Base-by-base conservation (phyloP, 2,888 invertebrate species). In the Coleophora deauratella region DNA sequence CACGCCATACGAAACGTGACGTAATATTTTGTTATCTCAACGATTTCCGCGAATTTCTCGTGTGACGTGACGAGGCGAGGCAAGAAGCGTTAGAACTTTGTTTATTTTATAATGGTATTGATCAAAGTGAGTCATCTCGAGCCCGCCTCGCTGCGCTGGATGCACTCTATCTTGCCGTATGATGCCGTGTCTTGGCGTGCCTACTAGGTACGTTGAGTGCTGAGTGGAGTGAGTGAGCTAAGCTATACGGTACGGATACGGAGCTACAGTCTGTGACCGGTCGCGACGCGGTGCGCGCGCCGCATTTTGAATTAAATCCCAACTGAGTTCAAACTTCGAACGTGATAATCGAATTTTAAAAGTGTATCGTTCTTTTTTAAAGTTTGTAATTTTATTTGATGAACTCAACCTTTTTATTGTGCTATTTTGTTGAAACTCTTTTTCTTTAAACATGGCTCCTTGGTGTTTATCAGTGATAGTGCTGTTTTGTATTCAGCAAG, bases 11-110 rank as follows among this genome's bases (percentile, higher is more conserved):
- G 3, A 21, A 21, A 4, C 21, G 21, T 21, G 21, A 21, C 21
- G 6, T 21, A 21, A 3, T 21, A n/a, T n/a, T n/a, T n/a, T n/a
- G n/a, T 28, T 27, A 37, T 37, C 40, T 48, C 41, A 48, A 44
- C 53, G 54, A 60, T 76, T 75, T 76, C 74, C 70, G 58, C 62
- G 74, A 72, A 75, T 71, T 75, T 78, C 59, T 68, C 49, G 21
- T 6, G 21, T 21, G 21, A 21, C 21, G 21, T 21, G 21, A 21
- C 21, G 21, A 21, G 57, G 38, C 42, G 50, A 50, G 42, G 41
- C 40, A 41, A 13, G 21, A 6, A 21, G 3, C 9, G 40, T n/a
- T 32, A 9, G 42, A 59, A 68, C 6, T 21, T 21, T 4, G 3
- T 21, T 21, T 21, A 21, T 21, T 21, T 21, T 21, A 21, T 21